These are phyloP conservation scores for Tauraco erythrolophus DNA, from an alignment of 2,113 vertebrate species.

Conservation along the genomic window DNA sequence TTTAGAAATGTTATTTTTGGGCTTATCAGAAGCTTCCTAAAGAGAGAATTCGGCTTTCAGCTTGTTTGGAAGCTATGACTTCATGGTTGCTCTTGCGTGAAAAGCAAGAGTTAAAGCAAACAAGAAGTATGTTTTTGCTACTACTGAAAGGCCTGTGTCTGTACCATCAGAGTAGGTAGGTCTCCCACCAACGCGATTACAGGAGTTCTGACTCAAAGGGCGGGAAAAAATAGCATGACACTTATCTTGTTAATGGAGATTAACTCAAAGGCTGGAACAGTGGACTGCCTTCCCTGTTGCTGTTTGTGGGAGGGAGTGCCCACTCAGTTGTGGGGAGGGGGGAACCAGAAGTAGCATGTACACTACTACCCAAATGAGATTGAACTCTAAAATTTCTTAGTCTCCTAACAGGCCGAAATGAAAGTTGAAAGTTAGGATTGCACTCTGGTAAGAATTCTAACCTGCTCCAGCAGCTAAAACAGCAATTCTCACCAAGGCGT, in stretches of 20 bases:
- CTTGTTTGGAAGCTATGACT: background rate
- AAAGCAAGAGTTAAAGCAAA: background rate
- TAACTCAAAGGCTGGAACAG: background rate
- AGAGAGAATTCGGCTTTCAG: background rate
- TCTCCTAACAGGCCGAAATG: background rate
- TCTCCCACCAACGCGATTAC: background rate
- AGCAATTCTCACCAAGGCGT: background rate
- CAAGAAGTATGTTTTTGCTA: background rate
- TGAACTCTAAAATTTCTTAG: background rate
- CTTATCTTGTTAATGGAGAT: background rate
- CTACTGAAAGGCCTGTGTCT: background rate
- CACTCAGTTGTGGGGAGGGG: rapidly evolving
- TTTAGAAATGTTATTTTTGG: background rate
- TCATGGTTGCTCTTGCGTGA: background rate
- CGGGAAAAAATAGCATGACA: background rate
- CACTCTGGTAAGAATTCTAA: background rate
- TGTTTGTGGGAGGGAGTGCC: background rate
- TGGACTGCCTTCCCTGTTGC: background rate
- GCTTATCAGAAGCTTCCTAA: background rate
- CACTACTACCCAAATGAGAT: background rate
- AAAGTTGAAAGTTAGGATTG: background rate
- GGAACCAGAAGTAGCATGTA: background rate
- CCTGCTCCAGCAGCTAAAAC: background rate
- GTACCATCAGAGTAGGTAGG: background rate
- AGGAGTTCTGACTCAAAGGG: background rate